phyloP scores from a whole-genome alignment of 2,797 vertebrate species.

The Poecile montanus region DNA sequence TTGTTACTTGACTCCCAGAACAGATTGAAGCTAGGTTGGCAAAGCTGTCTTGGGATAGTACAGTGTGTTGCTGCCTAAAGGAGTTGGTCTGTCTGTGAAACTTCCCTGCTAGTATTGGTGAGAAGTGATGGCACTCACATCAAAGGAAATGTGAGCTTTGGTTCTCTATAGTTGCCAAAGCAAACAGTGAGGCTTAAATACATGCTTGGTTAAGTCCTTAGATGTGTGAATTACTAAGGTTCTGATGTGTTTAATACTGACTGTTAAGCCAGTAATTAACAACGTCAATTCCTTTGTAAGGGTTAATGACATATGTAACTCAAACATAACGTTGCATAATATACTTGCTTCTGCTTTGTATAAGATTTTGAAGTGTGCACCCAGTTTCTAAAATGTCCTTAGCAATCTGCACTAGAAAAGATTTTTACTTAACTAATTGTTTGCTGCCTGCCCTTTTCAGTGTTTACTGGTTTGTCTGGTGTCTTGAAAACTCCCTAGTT shows the following conservation, averaged over 20 bases:
- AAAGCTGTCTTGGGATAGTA: not conserved
- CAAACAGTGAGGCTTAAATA: not conserved
- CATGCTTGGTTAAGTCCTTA: not conserved
- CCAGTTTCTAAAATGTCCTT: not conserved
- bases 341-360: not conserved
- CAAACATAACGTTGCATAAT: not conserved
- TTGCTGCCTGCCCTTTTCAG: not conserved
- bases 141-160: conserved; percentile 16
- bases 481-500: not conserved
- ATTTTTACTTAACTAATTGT: not conserved
- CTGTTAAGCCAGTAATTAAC: conserved; percentile 18
- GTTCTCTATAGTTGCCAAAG: conserved; percentile 9
- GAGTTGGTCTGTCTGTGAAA: not conserved
- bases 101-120: not conserved
- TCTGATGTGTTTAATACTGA: not conserved
- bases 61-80: not conserved
- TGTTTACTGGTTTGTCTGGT: not conserved
- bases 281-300: not conserved
- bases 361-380: not conserved
- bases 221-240: conserved; percentile 10
- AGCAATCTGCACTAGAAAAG: not conserved
- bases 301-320: conserved; percentile 1
- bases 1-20: not conserved
- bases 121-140: not conserved
- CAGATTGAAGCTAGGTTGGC: not conserved